Conservation (phyloP, 2,888 invertebrate species). For the Andrena dorsata region DNA sequence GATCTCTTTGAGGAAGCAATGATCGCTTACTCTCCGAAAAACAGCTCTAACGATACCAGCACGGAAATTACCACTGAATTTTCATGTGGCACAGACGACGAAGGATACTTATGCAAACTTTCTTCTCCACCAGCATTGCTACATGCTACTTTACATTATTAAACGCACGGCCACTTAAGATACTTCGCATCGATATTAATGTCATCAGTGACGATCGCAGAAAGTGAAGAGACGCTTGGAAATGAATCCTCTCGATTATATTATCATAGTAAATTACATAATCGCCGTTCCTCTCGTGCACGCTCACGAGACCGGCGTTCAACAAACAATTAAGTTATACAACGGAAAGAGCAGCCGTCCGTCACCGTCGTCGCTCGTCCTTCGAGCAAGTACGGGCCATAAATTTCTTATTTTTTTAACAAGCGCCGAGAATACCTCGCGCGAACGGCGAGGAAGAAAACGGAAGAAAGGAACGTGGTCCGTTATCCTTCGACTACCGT, state of each 20-base stretch:
- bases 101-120: neutral
- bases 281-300: conserved; percentile 8
- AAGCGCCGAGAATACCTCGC: neutral
- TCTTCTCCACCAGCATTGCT: neutral
- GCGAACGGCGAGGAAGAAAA: conserved; percentile 10
- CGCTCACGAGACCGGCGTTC: neutral
- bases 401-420: neutral
- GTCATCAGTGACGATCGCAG: neutral
- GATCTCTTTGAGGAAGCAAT: conserved; percentile 8
- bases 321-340: conserved; percentile 11
- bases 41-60: neutral
- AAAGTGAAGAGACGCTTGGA: neutral
- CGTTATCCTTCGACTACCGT: conserved; percentile 42
- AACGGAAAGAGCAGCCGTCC: neutral
- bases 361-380: neutral
- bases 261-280: conserved; percentile 21
- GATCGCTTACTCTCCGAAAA: neutral
- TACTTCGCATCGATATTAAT: neutral
- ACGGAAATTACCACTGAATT: neutral
- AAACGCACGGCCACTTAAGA: neutral
- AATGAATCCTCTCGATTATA: conserved; percentile 7
- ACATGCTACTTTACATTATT: neutral
- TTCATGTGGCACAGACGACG: neutral
- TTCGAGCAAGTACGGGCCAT: neutral
- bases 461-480: conserved; percentile 27